Conservation (phyloP, 2,113 vertebrate species). For the Penelope pileata region DNA sequence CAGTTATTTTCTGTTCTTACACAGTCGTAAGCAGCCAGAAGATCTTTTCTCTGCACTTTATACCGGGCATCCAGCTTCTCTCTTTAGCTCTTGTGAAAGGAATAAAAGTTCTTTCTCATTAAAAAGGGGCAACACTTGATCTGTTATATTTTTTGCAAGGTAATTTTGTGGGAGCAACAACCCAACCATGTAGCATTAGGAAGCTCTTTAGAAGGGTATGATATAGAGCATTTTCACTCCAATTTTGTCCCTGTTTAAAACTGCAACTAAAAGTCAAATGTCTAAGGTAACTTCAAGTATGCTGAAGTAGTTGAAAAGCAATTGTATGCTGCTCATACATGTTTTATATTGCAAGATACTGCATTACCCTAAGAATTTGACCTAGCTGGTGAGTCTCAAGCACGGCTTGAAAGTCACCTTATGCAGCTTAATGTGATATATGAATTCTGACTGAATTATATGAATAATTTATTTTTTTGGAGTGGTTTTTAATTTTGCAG, state of each 20-base stretch:
- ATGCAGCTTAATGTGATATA: background rate
- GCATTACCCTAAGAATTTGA: background rate
- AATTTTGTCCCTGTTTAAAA: background rate
- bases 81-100: background rate
- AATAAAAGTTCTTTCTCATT: background rate
- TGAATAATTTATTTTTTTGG: slow-evolving; percentile 35
- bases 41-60: background rate
- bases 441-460: slow-evolving; percentile 38
- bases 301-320: background rate
- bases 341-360: background rate
- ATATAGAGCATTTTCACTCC: background rate
- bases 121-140: background rate
- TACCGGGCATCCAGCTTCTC: background rate
- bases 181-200: background rate
- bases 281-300: background rate
- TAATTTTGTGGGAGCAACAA: background rate
- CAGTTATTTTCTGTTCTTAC: background rate
- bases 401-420: slow-evolving; percentile 12
- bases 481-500: slow-evolving; percentile 32
- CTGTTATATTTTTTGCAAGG: background rate
- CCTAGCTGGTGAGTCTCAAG: background rate
- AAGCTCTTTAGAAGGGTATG: background rate
- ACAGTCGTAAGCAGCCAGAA: background rate
- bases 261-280: background rate
- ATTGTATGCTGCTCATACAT: background rate